Evolutionary conservation across 2,888 invertebrate species (phyloP), one percentile per base, ranked within the genome.

Genomic region (Quadroppia sp.): DNA sequence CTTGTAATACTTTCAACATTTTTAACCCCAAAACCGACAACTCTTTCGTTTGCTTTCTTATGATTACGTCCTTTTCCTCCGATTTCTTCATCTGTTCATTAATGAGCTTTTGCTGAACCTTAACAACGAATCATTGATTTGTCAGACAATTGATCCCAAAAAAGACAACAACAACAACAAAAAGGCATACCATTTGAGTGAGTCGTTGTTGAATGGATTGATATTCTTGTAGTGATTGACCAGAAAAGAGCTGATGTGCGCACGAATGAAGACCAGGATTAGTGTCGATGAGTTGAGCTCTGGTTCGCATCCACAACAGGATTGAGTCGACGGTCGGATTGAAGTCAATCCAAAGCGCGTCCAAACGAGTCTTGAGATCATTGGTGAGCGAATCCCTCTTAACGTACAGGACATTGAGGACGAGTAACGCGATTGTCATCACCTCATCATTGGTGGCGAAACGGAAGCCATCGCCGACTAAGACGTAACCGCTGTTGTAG

Each of bases 181-280:
- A 28, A 20, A 13, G 45, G 1, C 30, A 15, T 45, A 69, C 69
- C 69, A 69, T 69, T 42, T 42, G 45, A 45, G 69, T 69, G 45
- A 69, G 69, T 69, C 69, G 40, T 69, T 69, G 69, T 45, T 69
- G 69, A 69, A 69, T 69, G 40, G 23, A 69, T 69, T 69, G 69
- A 69, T 42, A 69, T 69, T 69, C 69, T 17, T 20, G 20, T n/a
- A 69, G 69, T 45, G 69, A 69, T 20, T 69, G 69, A 69, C 69
- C 69, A 69, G 69, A 69, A 69, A 69, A 69, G 69, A 69, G 69
- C 45, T 69, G 69, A 23, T 69, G 69, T 69, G 69, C 69, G 45
- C 69, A 23, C 45, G 69, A 42, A n/a, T 69, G 69, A 28, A 69
- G 69, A 69, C 69, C 45, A 45, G 42, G 23, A 45, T 69, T 42